A percentile compares a stretch with the other conserved stretches of the same genome.
These are phyloP conservation scores for Gymnoscopelus microlampas DNA, from an alignment of 2,797 vertebrate species.

Conservation along the genomic window DNA sequence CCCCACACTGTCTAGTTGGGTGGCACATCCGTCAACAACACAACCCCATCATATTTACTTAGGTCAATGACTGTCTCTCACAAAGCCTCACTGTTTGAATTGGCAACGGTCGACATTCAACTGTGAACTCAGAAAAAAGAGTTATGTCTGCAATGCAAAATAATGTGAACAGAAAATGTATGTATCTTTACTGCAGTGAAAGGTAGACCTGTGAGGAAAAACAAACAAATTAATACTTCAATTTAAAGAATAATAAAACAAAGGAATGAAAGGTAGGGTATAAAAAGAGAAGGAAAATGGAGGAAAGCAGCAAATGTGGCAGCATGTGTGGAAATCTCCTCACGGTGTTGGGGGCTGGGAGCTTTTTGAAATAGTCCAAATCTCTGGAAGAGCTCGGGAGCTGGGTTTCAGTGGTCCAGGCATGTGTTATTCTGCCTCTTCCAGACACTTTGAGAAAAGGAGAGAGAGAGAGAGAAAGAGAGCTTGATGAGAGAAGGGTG, in stretches of 20 bases:
- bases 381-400: conserved; percentile 74
- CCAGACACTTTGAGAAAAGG: conserved; percentile 30
- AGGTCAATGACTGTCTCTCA: conserved; percentile 53
- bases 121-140: conserved; percentile 38
- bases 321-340: conserved; percentile 73
- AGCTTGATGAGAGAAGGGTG: conserved; percentile 50
- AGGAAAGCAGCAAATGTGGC: conserved; percentile 68
- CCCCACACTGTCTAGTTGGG: conserved; percentile 42
- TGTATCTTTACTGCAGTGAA: not conserved
- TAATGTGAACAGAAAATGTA: not conserved
- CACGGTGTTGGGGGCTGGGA: conserved; percentile 58
- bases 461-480: conserved; percentile 16
- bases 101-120: conserved; percentile 50
- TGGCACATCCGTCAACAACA: conserved; percentile 58
- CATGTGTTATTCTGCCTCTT: conserved; percentile 68
- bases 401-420: conserved; percentile 66
- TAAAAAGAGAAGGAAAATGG: conserved; percentile 43
- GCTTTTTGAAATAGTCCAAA: conserved; percentile 60
- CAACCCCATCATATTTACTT: conserved; percentile 57
- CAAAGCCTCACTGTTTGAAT: conserved; percentile 60
- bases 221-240: not conserved
- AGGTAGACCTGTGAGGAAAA: not conserved
- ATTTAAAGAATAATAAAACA: not conserved
- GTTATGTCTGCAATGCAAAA: not conserved
- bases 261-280: not conserved